Evolutionary conservation across 2,797 vertebrate genomes (phyloP).

Genomic region (Gobionotothen gibberifrons): DNA sequence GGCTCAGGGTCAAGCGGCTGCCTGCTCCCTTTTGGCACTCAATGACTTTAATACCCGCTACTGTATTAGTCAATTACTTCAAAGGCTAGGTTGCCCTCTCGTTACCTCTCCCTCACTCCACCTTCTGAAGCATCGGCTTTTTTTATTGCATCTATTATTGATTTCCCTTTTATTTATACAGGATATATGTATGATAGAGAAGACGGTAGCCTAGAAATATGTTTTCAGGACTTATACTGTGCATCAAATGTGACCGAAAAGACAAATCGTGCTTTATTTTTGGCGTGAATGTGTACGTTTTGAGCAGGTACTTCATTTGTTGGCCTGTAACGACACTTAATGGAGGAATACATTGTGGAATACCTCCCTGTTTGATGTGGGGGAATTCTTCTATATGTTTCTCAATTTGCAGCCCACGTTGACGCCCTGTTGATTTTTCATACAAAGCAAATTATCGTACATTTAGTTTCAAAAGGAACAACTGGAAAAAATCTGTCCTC

Average conservation of each 20-base stretch:
- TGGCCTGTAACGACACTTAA: not conserved
- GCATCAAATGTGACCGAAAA: not conserved
- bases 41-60: constrained; percentile 99
- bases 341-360: not conserved
- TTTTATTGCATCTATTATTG: constrained; percentile 68
- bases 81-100: constrained; percentile 89
- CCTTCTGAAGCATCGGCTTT: constrained; percentile 59
- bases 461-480: not conserved
- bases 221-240: not conserved
- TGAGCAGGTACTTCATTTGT: not conserved
- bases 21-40: constrained; percentile 99
- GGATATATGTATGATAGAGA: constrained; percentile 15
- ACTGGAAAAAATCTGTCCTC: not conserved
- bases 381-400: not conserved
- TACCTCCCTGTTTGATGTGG: not conserved
- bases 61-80: constrained; percentile 99
- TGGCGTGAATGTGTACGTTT: not conserved
- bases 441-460: not conserved
- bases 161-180: constrained; percentile 57
- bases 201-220: not conserved
- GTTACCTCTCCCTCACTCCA: constrained; percentile 63
- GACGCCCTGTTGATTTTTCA: not conserved
- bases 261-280: not conserved
- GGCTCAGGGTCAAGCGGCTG: constrained; percentile 99
- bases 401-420: not conserved